phyloP scores from a whole-genome alignment of 2,888 invertebrate genomes.

The Amorpha juglandis region DNA sequence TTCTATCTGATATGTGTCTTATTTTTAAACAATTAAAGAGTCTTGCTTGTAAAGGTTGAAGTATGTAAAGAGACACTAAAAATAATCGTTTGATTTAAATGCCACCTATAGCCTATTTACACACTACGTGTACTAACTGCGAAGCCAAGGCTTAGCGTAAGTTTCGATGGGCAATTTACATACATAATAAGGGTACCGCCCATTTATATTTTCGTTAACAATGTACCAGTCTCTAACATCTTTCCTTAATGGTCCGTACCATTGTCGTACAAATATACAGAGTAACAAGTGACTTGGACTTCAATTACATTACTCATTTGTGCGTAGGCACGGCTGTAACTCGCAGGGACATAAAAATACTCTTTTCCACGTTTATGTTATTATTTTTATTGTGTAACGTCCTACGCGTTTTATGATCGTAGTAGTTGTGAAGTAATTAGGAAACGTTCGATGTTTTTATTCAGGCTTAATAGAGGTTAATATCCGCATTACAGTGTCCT shows the following conservation, averaged over 20 bases:
- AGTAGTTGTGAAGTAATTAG: conserved; percentile 3
- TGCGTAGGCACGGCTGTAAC: conserved; percentile 31
- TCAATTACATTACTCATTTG: conserved; percentile 41
- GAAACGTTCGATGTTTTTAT: conserved; percentile 2
- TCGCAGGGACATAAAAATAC: conserved; percentile 30
- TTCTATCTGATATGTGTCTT: too few relatives aligned
- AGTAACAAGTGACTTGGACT: conserved; percentile 48
- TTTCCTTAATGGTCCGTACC: conserved; percentile 41
- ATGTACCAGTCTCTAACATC: conserved; percentile 27
- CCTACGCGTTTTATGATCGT: conserved; percentile 6
- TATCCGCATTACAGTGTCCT: conserved; percentile 11
- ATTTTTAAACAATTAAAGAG: too few relatives aligned
- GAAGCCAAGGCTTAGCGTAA: background rate
- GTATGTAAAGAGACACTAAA: too few relatives aligned
- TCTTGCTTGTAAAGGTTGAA: too few relatives aligned
- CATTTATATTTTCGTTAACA: conserved; percentile 22
- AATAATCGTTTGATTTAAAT: too few relatives aligned
- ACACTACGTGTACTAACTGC: background rate
- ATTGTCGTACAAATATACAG: conserved; percentile 42
- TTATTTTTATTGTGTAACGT: background rate
- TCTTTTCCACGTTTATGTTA: background rate
- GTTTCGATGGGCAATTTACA: conserved; percentile 18
- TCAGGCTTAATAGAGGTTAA: background rate
- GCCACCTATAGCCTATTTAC: background rate
- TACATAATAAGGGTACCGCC: conserved; percentile 6